A percentile compares a stretch with the other conserved stretches of the same genome.
Conservation (phyloP, 1,140 invertebrate genomes). For the Uloborus diversus region DNA sequence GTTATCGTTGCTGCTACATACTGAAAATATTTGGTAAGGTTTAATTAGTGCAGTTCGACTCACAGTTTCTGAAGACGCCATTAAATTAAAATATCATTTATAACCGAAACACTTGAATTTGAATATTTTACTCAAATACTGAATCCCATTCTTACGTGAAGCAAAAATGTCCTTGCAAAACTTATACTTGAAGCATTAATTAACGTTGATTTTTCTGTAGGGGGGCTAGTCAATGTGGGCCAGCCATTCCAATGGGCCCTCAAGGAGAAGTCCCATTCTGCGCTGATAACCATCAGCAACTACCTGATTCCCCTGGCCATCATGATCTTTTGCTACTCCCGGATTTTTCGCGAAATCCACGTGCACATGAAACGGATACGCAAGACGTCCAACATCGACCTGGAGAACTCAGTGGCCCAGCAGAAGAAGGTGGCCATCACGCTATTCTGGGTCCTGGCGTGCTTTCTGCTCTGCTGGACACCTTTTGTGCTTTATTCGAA, state of each 20-base stretch:
- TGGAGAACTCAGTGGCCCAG: conserved; percentile 62
- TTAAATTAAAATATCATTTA: too few relatives aligned
- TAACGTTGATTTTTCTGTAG: too few relatives aligned
- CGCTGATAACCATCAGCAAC: conserved; percentile 63
- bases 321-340: conserved; percentile 66
- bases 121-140: too few relatives aligned
- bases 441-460: conserved; percentile 66
- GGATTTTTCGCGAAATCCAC: conserved; percentile 67
- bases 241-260: conserved; percentile 62
- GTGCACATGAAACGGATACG: conserved; percentile 63
- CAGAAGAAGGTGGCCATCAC: conserved; percentile 68
- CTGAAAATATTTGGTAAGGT: too few relatives aligned
- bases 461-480: conserved; percentile 67
- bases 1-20: too few relatives aligned
- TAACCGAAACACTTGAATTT: too few relatives aligned
- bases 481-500: conserved; percentile 67
- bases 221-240: conserved; percentile 68
- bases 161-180: too few relatives aligned
- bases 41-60: too few relatives aligned
- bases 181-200: too few relatives aligned
- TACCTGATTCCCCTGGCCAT: conserved; percentile 65
- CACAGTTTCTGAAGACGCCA: too few relatives aligned
- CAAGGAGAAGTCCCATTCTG: conserved; percentile 63
- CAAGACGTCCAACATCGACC: conserved; percentile 59
- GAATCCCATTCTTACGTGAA: too few relatives aligned